Evolutionary conservation across 1,140 invertebrate genomes (phyloP), one percentile per base, ranked within the genome.

Genomic region (Diprion similis): DNA sequence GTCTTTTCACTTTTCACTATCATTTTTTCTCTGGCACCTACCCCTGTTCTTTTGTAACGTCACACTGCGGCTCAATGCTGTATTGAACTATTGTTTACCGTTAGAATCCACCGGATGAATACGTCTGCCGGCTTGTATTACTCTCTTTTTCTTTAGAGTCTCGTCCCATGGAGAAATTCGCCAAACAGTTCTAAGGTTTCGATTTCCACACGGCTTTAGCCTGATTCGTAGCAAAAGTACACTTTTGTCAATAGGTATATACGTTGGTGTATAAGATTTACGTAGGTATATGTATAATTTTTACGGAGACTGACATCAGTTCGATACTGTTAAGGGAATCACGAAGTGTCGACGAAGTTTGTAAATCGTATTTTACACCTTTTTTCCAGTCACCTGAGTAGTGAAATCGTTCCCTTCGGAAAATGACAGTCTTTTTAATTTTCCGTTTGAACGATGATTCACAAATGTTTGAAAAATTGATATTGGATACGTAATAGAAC

Each of bases 1-100:
- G 24, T 37, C 24, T 75, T 75, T 71, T 68, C 74, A 71, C 24
- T 75, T 75, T 71, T 68, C 74, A 71, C 74, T 68, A 51, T 73
- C 24, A 46, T 65, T 24, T 45, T 59, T 68, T 17, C 19, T 2
- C 51, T 37, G 6, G 2, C 24, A 37, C 51, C 11, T 17, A 59
- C 11, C 51, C 11, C 3, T 6, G 51, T 37, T 37, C 24, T 37
- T 4, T 59, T 59, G n/a, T 17, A 59, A 37, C 24, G 1, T 37
- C 24, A 37, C 24, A 37, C 51, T 8, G 51, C n/a, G 24, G n/a
- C 51, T 59, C 51, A 59, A 13, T 9, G 51, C 51, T 15, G 51
- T 59, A 59, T 59, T 59, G 51, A 59, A 59, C 51, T 59, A 59
- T 59, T 59, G 51, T 59, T 17, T 59, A 17, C 51, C 51, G 11